phyloP scores from a whole-genome alignment of 2,888 invertebrate genomes.

The Cephus runcator region DNA sequence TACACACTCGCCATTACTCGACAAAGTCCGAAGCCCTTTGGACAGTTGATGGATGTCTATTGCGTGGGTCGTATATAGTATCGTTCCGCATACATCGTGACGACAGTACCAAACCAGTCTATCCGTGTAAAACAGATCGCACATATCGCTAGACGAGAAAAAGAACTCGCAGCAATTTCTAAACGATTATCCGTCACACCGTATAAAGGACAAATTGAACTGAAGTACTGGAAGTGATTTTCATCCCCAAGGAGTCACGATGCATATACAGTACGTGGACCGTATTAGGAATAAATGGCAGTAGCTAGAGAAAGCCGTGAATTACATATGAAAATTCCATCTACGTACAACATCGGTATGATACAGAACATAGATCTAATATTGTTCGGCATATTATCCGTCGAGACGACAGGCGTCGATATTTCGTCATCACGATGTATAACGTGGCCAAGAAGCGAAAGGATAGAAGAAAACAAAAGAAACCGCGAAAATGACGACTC shows the following conservation, averaged over 20 bases:
- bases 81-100: constrained; percentile 27
- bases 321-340: background rate
- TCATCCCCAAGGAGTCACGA: background rate
- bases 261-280: background rate
- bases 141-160: background rate
- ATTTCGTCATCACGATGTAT: background rate
- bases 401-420: background rate
- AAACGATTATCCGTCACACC: background rate
- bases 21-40: constrained; percentile 57
- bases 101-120: background rate
- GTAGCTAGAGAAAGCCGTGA: background rate
- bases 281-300: background rate
- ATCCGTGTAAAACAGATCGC: background rate
- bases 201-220: background rate
- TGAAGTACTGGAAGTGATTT: background rate
- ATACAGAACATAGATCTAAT: background rate
- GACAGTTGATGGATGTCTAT: constrained; percentile 57
- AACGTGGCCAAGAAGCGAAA: background rate
- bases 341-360: background rate
- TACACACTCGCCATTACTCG: constrained; percentile 58
- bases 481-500: background rate
- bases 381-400: background rate
- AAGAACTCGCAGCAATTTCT: background rate
- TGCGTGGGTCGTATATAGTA: constrained; percentile 48
- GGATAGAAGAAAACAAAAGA: background rate